A percentile compares a stretch with the other conserved stretches of the same genome.
These are phyloP conservation scores for Hypotaenidia okinawae DNA, from an alignment of 2,797 vertebrate species.

Conservation along the genomic window DNA sequence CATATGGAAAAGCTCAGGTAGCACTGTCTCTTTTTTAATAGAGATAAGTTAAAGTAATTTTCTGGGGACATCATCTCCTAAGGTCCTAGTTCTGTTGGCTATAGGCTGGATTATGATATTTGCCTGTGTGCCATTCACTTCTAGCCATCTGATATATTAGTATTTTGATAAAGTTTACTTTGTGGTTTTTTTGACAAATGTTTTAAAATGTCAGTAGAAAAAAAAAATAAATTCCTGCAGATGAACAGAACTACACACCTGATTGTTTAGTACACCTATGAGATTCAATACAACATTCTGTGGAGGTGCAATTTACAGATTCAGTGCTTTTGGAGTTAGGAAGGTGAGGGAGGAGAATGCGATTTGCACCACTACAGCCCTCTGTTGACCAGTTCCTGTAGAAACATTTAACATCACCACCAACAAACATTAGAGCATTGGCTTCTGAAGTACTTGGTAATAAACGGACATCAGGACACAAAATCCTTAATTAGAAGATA, in stretches of 20 bases:
- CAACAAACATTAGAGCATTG: not conserved
- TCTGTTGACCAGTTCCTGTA: not conserved
- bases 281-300: not conserved
- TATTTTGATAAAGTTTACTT: not conserved
- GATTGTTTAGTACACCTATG: not conserved
- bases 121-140: not conserved
- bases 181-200: not conserved
- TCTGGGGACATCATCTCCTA: not conserved
- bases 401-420: not conserved
- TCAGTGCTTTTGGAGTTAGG: not conserved
- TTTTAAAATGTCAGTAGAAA: not conserved
- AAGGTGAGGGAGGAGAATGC: not conserved
- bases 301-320: not conserved
- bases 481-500: not conserved
- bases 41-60: not conserved
- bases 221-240: not conserved
- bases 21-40: not conserved
- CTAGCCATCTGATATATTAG: not conserved
- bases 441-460: not conserved
- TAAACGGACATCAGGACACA: not conserved
- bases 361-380: not conserved
- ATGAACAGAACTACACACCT: not conserved
- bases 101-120: not conserved
- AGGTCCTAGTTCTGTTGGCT: not conserved
- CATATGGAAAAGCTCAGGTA: not conserved